phyloP scores from a whole-genome alignment of 2,113 vertebrate species.

The Ahaetulla prasina region DNA sequence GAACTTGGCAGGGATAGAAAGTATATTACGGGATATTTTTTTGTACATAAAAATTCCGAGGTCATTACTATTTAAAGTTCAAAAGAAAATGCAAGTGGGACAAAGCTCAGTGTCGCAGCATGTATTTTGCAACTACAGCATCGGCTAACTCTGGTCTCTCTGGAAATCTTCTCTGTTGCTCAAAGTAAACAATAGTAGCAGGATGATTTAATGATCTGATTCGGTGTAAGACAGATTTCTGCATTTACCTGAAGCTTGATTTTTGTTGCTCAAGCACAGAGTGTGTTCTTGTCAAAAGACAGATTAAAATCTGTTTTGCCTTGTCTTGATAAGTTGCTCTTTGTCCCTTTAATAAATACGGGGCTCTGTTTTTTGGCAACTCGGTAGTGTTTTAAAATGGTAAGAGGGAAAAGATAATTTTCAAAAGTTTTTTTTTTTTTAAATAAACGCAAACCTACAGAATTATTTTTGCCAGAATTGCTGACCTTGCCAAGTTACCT shows the following conservation, averaged over 20 bases:
- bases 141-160: neutral
- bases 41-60: slow-evolving; percentile 44
- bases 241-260: neutral
- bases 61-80: slow-evolving; percentile 30
- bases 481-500: slow-evolving; percentile 51
- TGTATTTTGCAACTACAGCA: neutral
- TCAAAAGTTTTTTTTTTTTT: slow-evolving; percentile 50
- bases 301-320: neutral
- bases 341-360: slow-evolving; percentile 12
- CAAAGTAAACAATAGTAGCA: neutral
- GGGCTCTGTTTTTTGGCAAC: neutral
- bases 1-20: slow-evolving; percentile 28
- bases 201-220: neutral
- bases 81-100: slow-evolving; percentile 37
- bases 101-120: neutral
- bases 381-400: slow-evolving; percentile 13
- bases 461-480: slow-evolving; percentile 48
- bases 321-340: slow-evolving; percentile 14
- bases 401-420: neutral
- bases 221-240: neutral
- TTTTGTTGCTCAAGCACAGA: slow-evolving; percentile 10
- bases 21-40: slow-evolving; percentile 36
- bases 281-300: neutral
- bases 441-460: slow-evolving; percentile 28
- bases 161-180: neutral